Percentiles rank a stretch among this genome's conserved stretches.
phyloP scores from a whole-genome alignment of 2,797 vertebrate genomes.

The Tadarida brasiliensis region DNA sequence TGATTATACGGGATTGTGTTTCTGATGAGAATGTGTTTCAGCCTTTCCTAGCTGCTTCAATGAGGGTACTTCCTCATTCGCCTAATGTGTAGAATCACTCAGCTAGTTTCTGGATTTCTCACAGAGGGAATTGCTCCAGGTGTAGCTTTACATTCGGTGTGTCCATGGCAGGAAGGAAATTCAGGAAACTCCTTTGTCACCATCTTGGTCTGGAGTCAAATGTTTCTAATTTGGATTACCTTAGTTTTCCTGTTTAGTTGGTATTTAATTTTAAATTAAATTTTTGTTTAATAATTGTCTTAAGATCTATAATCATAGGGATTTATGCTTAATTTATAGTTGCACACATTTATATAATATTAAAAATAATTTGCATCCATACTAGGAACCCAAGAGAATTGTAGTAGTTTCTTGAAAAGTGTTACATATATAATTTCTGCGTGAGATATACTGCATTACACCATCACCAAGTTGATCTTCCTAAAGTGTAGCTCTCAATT shows the following conservation, averaged over 20 bases:
- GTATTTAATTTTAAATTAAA: neutral
- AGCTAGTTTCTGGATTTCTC: neutral
- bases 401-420: neutral
- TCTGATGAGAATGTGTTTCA: neutral
- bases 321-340: conserved; percentile 3
- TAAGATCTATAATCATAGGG: neutral
- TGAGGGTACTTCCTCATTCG: neutral
- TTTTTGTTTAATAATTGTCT: neutral
- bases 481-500: neutral
- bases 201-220: neutral
- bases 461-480: neutral
- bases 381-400: neutral
- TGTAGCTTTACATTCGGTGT: neutral
- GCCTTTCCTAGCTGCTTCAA: neutral
- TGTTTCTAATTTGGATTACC: neutral
- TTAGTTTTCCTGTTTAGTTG: neutral
- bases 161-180: neutral
- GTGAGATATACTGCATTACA: neutral
- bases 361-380: neutral
- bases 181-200: neutral
- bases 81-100: neutral
- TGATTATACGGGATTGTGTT: neutral
- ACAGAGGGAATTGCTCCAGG: neutral
- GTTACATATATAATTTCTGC: neutral
- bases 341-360: neutral